phyloP scores from a whole-genome alignment of 2,888 invertebrate genomes.

The Catocala nupta region DNA sequence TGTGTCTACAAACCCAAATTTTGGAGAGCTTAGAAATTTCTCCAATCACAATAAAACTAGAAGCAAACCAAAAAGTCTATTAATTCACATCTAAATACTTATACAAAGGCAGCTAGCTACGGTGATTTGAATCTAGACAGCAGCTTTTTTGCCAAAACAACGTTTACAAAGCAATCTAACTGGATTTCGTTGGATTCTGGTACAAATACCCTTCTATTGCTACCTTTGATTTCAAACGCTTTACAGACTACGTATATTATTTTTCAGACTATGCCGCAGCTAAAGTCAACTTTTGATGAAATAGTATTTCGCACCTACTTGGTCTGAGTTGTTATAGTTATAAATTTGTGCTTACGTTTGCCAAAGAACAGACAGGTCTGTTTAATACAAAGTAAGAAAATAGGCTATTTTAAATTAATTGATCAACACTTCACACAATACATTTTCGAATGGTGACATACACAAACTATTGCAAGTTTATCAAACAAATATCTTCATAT shows the following conservation, averaged over 20 bases:
- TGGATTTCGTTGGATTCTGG: constrained; percentile 43
- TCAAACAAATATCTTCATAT: too few species aligned
- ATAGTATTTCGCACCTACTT: neutral
- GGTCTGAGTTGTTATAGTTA: too few species aligned
- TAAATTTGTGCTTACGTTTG: too few species aligned
- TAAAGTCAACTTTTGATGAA: neutral
- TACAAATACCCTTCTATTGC: constrained; percentile 43
- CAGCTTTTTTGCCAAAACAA: constrained; percentile 37
- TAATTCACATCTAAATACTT: constrained; percentile 26
- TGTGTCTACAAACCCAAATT: too few species aligned
- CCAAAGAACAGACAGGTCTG: too few species aligned
- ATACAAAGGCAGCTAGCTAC: constrained; percentile 33
- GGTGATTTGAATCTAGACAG: constrained; percentile 41
- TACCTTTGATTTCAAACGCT: constrained; percentile 42
- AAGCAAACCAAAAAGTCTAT: constrained; percentile 33
- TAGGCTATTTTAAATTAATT: too few species aligned
- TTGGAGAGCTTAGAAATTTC: too few species aligned
- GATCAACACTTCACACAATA: too few species aligned
- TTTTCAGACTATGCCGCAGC: constrained; percentile 16
- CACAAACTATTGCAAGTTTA: too few species aligned
- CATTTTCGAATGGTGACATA: too few species aligned
- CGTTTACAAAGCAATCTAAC: constrained; percentile 41
- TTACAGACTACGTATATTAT: constrained; percentile 18
- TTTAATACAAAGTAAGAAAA: too few species aligned
- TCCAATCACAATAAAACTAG: constrained; percentile 32